Evolutionary conservation across 2,888 invertebrate genomes (phyloP).

Genomic region (Eristalis tenax): DNA sequence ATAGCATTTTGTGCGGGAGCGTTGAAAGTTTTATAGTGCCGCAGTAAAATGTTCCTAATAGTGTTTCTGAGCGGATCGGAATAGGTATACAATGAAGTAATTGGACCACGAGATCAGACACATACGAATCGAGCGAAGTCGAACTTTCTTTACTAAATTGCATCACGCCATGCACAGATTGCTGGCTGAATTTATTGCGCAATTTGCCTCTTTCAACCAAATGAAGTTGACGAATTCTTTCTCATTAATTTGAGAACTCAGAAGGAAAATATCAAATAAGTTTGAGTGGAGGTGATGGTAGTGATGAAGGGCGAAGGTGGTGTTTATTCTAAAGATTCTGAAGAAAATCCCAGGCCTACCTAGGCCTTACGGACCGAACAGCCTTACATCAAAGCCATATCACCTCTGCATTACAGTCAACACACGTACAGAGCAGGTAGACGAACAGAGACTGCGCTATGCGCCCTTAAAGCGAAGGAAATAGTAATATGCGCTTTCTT

Average conservation of each 20-base stretch:
- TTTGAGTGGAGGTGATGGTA: no score
- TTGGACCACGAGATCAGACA: neutral
- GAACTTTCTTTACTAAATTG: neutral
- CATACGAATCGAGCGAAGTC: neutral
- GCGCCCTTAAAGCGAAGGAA: no score
- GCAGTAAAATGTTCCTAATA: slow-evolving; percentile 58
- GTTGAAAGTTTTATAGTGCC: slow-evolving; percentile 60
- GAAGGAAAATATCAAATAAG: no score
- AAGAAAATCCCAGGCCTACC: no score
- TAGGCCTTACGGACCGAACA: no score
- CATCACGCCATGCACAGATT: neutral
- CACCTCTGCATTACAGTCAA: no score
- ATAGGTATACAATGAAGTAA: neutral
- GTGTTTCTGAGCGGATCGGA: slow-evolving; percentile 33
- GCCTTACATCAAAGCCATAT: no score
- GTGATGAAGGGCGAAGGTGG: no score
- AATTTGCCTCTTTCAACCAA: neutral
- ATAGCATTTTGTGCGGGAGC: slow-evolving; percentile 48
- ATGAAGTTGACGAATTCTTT: neutral
- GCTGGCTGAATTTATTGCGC: neutral
- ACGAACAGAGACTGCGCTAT: no score
- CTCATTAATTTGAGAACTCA: neutral
- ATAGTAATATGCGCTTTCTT: no score
- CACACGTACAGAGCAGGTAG: no score
- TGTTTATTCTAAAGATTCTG: no score